Base-by-base conservation (phyloP, 2,113 vertebrate genomes). In the Sitta europaea region DNA sequence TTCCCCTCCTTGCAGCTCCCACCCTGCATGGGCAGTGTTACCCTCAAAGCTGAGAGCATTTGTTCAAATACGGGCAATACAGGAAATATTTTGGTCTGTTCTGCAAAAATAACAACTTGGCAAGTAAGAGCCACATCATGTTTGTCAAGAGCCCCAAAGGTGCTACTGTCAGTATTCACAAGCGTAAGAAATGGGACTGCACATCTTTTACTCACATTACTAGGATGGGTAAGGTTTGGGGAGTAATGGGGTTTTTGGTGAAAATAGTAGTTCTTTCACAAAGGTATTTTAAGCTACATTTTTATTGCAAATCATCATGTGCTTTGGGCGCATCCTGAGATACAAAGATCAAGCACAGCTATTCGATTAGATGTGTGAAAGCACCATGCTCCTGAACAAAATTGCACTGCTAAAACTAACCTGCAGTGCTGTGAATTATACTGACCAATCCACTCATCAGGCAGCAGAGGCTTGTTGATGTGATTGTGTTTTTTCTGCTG, bases 161-260 rank as follows among this genome's bases (percentile, higher is more conserved):
- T 76, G 90, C 5, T 82, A 73, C 24, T 90, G 58, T 85, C 78
- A 51, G 36, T 67, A 68, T 65, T 58, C 24, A 57, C 18, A 74
- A 79, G 36, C 9, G 2, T 73, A 45, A 76, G 29, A 90, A 83
- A 51, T 28, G 1, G 1, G 20, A 36, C 42, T n/a, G 12, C 22
- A 35, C 9, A 3, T 33, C 14, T 75, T 88, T 72, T 70, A 58
- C 29, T 75, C 47, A 65, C 1, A 1, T 80, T 70, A 21, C 24
- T 59, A 6, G 40, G 16, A 40, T 18, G 14, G 5, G 21, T 7
- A 79, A 70, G 15, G 22, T 57, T 48, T 81, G 15, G 8, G 35
- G 3, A 6, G 8, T 7, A 36, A 5, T 17, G 8, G 14, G 6
- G 0, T 1, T 54, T 84, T 43, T n/a, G 12, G 12, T 31, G 42